These are phyloP conservation scores for Anas platyrhynchos DNA, from an alignment of 2,113 vertebrate genomes.

Conservation along the genomic window DNA sequence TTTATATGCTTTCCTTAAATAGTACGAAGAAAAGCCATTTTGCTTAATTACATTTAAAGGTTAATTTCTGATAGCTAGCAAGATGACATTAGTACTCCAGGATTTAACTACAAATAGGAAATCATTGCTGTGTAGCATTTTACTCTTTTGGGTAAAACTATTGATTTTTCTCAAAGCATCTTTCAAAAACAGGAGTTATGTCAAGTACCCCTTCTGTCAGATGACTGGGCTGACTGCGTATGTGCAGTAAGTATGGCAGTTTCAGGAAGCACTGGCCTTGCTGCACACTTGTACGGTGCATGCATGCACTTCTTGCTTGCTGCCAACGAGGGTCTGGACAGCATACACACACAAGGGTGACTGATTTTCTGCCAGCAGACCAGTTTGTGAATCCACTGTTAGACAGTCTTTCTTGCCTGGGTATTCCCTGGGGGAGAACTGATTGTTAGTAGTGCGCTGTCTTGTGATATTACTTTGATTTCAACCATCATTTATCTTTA, in stretches of 20 bases:
- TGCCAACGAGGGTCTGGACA: background rate
- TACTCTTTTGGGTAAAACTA: background rate
- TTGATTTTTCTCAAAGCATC: background rate
- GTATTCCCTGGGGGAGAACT: background rate
- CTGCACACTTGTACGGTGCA: background rate
- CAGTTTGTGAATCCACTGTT: background rate
- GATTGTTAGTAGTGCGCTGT: background rate
- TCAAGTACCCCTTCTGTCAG: background rate
- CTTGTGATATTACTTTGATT: background rate
- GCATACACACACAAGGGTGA: background rate
- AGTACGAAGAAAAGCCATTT: background rate
- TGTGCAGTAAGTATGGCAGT: slow-evolving; percentile 20
- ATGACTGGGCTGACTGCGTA: background rate
- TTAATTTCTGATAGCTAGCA: background rate
- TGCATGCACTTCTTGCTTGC: slow-evolving; percentile 30
- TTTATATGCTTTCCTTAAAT: background rate
- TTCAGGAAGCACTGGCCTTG: slow-evolving; percentile 36
- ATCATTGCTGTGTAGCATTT: background rate
- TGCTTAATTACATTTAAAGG: background rate
- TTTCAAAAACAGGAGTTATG: slow-evolving; percentile 8
- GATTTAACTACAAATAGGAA: slow-evolving; percentile 7
- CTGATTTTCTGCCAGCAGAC: slow-evolving; percentile 65
- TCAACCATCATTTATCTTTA: background rate
- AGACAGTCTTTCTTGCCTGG: background rate
- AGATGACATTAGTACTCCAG: background rate